phyloP scores from a whole-genome alignment of 2,797 vertebrate genomes.

The Chiroxiphia lanceolata region DNA sequence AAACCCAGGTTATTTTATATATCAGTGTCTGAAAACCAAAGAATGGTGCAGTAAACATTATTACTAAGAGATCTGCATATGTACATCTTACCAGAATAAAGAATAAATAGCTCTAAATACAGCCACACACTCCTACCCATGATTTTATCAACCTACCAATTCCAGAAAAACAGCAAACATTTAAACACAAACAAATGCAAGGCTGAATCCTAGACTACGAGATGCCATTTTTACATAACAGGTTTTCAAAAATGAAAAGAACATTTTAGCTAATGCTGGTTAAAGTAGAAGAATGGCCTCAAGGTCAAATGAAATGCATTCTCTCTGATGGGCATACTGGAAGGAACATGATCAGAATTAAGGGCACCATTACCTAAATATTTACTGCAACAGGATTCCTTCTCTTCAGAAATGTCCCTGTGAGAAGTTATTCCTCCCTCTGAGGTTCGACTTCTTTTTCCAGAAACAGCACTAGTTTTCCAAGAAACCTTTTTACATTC shows the following conservation, averaged over 20 bases:
- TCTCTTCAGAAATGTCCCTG: background rate
- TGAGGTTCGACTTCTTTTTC: background rate
- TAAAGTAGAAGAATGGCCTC: background rate
- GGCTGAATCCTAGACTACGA: background rate
- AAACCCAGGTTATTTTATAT: background rate
- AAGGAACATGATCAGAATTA: background rate
- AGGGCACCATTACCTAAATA: constrained; percentile 51
- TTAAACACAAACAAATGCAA: background rate
- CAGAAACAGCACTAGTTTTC: constrained; percentile 3
- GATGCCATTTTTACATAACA: background rate
- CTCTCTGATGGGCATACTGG: background rate
- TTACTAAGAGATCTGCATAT: background rate
- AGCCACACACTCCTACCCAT: background rate
- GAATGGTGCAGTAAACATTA: background rate
- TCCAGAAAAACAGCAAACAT: background rate
- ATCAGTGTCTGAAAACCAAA: background rate
- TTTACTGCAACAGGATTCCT: constrained; percentile 42
- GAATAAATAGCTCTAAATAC: background rate
- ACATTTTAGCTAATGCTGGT: background rate
- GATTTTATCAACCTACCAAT: background rate
- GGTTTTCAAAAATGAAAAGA: background rate
- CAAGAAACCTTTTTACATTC: constrained; percentile 45
- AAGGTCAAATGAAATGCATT: background rate
- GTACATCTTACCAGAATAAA: background rate
- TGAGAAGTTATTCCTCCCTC: background rate